Conservation (phyloP, 2,113 vertebrate genomes). For the Saguinus midas region DNA sequence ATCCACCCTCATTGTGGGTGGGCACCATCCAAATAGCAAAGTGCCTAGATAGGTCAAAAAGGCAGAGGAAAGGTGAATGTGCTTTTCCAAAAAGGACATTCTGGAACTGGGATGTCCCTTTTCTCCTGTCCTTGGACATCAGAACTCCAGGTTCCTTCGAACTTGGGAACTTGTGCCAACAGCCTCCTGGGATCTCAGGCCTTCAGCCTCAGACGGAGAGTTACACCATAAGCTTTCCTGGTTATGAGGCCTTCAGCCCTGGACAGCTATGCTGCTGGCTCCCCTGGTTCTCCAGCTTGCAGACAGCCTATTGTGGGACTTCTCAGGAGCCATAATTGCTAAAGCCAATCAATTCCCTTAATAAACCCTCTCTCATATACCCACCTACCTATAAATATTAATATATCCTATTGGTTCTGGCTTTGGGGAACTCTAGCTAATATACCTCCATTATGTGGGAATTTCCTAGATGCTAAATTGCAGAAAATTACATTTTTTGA, state of each 20-base stretch:
- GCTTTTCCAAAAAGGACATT: background rate
- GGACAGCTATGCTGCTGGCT: background rate
- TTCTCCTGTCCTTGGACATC: background rate
- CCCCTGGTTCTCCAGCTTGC: background rate
- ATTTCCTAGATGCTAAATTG: background rate
- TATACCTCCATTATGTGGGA: background rate
- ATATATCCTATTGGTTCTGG: background rate
- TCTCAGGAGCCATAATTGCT: background rate
- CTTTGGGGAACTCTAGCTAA: background rate
- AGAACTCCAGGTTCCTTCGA: background rate
- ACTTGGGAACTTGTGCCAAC: background rate
- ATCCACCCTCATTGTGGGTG: background rate
- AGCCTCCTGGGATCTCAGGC: background rate
- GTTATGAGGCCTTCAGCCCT: background rate
- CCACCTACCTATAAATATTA: background rate
- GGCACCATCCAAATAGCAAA: background rate
- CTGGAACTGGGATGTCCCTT: background rate
- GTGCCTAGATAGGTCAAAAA: background rate
- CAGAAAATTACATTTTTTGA: background rate
- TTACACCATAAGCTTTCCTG: background rate
- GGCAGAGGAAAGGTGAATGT: background rate
- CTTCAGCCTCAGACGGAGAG: background rate
- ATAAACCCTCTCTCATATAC: background rate
- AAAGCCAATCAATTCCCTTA: background rate
- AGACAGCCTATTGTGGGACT: background rate